Percentiles rank a stretch among this genome's conserved stretches.
Conservation (phyloP, 2,113 vertebrate genomes). For the Erythrolamprus reginae region DNA sequence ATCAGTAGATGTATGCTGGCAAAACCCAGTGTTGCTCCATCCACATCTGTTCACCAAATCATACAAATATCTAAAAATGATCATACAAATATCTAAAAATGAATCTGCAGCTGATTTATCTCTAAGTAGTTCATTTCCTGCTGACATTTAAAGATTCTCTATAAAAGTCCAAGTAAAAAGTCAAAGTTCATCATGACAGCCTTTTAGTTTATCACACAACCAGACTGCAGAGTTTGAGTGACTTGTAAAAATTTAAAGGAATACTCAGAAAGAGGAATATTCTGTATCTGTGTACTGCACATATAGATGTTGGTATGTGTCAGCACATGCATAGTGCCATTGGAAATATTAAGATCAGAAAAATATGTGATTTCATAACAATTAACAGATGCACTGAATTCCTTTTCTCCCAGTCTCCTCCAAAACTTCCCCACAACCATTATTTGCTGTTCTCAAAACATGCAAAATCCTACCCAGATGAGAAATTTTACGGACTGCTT, state of each 20-base stretch:
- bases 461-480: neutral
- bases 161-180: conserved; percentile 12
- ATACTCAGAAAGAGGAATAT: neutral
- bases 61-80: conserved; percentile 44
- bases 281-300: neutral
- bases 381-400: neutral
- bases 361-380: conserved; percentile 11
- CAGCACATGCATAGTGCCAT: neutral
- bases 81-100: conserved; percentile 43
- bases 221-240: conserved; percentile 4
- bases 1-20: conserved; percentile 31
- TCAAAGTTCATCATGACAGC: conserved; percentile 12
- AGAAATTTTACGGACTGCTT: neutral
- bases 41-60: conserved; percentile 63
- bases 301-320: neutral
- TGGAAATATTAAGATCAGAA: conserved; percentile 12
- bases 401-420: neutral
- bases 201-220: conserved; percentile 6
- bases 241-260: neutral
- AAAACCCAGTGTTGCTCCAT: conserved; percentile 34
- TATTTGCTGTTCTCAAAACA: neutral
- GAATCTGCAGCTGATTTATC: conserved; percentile 39
- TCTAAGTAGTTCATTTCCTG: conserved; percentile 25
- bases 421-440: neutral
- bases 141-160: conserved; percentile 31